Evolutionary conservation across 2,113 vertebrate genomes (phyloP), one percentile per base, ranked within the genome.

Genomic region (Butorides virescens): DNA sequence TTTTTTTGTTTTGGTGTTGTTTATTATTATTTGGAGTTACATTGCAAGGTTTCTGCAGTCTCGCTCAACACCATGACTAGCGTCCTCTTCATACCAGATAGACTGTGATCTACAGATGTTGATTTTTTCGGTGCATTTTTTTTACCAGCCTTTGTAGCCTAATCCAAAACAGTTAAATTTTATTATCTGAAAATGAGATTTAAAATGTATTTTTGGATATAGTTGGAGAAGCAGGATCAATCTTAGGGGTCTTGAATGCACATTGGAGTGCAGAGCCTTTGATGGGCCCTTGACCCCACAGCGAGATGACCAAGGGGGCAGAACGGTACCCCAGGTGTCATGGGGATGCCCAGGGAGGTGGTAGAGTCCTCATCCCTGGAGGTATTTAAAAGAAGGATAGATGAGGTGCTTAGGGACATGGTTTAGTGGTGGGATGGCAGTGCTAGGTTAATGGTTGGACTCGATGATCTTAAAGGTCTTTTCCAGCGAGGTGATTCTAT

Each of bases 271-370:
- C 30, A 53, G 46, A 68, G 52, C 36, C 34, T 75, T 92, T 2
- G 0, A 5, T 29, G 36, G 21, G 36, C 30, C 34, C 15, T 52
- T 92, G 21, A 56, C 13, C 52, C 52, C 29, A 42, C 32, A 85
- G 15, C 0, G 2, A 5, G 11, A 20, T 37, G 30, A 50, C 16
- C 34, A 42, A 18, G 8, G 5, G 8, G 1, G 8, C 27, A 26
- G 27, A 42, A 30, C 36, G 7, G 34, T 14, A 39, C 6, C 15
- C 58, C 34, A 81, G 16, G 6, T 79, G 36, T 56, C 21, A 16
- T 10, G 3, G 6, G 5, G 17, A 12, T 73, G n/a, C n/a, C n/a
- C n/a, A n/a, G n/a, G n/a, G n/a, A n/a, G n/a, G n/a, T n/a, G n/a
- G n/a, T n/a, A n/a, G n/a, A n/a, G n/a, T n/a, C n/a, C n/a, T n/a